Conservation (phyloP, 2,888 invertebrate genomes). For the Volucella inflata region DNA sequence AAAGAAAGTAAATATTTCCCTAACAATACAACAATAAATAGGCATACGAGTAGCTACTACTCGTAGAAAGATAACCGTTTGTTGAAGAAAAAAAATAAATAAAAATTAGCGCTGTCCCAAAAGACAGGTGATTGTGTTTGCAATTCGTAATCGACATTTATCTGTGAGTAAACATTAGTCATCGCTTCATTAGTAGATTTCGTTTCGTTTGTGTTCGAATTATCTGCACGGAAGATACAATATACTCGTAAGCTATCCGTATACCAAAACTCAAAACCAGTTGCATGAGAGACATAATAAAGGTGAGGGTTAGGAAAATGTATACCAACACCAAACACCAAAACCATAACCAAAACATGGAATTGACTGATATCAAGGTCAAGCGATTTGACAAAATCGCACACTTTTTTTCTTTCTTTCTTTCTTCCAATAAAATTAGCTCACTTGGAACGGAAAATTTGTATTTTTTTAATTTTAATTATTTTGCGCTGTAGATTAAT, state of each 20-base stretch:
- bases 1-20: neutral
- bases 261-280: constrained; percentile 45
- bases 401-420: neutral
- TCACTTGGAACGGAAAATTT: no score
- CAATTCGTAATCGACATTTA: constrained; percentile 26
- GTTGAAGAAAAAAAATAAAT: constrained; percentile 1
- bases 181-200: constrained; percentile 42
- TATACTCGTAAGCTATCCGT: neutral
- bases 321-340: constrained; percentile 20
- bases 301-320: constrained; percentile 34
- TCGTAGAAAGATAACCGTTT: constrained; percentile 24
- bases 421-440: neutral
- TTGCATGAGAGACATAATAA: constrained; percentile 14
- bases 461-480: neutral
- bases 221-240: constrained; percentile 26
- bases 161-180: constrained; percentile 64
- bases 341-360: constrained; percentile 42
- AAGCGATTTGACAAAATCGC: constrained; percentile 35
- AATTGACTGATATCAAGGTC: constrained; percentile 59
- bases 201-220: constrained; percentile 24
- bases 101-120: neutral
- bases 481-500: neutral
- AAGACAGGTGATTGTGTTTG: constrained; percentile 33
- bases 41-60: neutral
- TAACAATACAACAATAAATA: constrained; percentile 16